phyloP scores from a whole-genome alignment of 2,113 vertebrate species.

The Takifugu flavidus region DNA sequence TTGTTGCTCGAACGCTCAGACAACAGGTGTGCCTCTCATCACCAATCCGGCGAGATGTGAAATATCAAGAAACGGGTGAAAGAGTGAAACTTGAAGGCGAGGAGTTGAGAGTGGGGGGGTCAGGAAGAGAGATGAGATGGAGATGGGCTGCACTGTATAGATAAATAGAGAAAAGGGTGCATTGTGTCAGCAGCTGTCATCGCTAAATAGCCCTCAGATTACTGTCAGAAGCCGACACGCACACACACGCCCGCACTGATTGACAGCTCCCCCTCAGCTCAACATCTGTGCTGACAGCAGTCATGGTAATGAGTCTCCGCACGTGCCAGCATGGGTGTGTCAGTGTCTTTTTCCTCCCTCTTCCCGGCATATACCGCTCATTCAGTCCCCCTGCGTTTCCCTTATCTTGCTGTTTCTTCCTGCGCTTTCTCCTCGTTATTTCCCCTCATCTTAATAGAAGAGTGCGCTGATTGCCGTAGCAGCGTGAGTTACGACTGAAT shows the following conservation, averaged over 20 bases:
- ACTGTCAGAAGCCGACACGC: conserved; percentile 52
- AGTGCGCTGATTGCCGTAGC: conserved; percentile 34
- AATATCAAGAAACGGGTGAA: conserved; percentile 35
- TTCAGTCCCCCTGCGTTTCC: conserved; percentile 50
- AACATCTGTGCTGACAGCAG: conserved; percentile 77
- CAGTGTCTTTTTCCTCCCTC: conserved; percentile 45
- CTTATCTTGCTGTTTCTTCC: conserved; percentile 32
- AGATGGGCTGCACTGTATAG: conserved; percentile 61
- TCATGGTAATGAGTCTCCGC: conserved; percentile 71
- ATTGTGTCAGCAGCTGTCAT: conserved; percentile 75
- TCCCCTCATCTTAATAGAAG: conserved; percentile 31
- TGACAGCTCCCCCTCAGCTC: conserved; percentile 74
- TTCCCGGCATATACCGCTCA: conserved; percentile 31
- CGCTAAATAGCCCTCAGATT: conserved; percentile 71
- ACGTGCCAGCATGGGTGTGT: conserved; percentile 67
- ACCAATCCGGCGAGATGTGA: conserved; percentile 23
- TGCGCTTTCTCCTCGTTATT: conserved; percentile 1
- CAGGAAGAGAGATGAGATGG: conserved; percentile 59
- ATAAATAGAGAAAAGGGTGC: conserved; percentile 65
- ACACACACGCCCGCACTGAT: conserved; percentile 45
- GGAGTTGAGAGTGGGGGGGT: conserved; percentile 14
- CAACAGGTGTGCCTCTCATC: conserved; percentile 58
- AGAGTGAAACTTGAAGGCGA: conserved; percentile 34
- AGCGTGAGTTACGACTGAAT: conserved; percentile 11
- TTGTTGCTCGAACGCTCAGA: conserved; percentile 36